Percentiles rank a stretch among this genome's conserved stretches.
These are phyloP conservation scores for Melanotaenia trifasciata DNA, from an alignment of 2,797 vertebrate genomes.

Conservation along the genomic window DNA sequence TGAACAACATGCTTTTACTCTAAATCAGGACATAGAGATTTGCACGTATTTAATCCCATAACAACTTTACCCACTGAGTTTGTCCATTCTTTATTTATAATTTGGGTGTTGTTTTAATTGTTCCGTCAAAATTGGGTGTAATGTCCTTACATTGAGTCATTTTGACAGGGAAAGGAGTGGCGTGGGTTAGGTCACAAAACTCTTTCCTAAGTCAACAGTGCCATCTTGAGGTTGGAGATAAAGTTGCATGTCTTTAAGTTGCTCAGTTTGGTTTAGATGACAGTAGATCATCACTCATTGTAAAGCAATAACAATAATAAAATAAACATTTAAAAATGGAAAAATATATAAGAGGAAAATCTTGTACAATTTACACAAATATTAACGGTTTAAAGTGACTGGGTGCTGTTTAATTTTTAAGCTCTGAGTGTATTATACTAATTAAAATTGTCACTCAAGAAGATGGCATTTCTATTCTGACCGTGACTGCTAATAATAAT, in stretches of 20 bases:
- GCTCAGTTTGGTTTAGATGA: background rate
- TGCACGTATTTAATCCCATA: slow-evolving; percentile 15
- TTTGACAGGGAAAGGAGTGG: background rate
- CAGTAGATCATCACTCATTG: background rate
- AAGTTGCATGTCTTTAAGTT: slow-evolving; percentile 26
- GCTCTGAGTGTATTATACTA: background rate
- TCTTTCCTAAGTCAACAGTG: slow-evolving; percentile 67
- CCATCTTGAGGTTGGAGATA: slow-evolving; percentile 57
- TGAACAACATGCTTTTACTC: background rate
- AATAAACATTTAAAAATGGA: background rate
- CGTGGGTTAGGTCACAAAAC: background rate
- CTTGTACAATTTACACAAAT: background rate
- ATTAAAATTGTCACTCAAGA: background rate
- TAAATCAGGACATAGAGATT: slow-evolving; percentile 26
- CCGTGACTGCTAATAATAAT: background rate
- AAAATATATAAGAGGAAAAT: background rate
- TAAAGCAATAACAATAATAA: background rate
- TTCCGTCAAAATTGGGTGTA: slow-evolving; percentile 20
- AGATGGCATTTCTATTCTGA: background rate
- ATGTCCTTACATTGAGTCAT: slow-evolving; percentile 5
- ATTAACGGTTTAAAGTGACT: background rate
- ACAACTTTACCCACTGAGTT: slow-evolving; percentile 4
- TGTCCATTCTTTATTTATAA: slow-evolving; percentile 10
- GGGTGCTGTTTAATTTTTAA: background rate
- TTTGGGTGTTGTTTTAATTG: slow-evolving; percentile 16